phyloP scores from a whole-genome alignment of 2,888 invertebrate genomes.

The Eristalis arbustorum region DNA sequence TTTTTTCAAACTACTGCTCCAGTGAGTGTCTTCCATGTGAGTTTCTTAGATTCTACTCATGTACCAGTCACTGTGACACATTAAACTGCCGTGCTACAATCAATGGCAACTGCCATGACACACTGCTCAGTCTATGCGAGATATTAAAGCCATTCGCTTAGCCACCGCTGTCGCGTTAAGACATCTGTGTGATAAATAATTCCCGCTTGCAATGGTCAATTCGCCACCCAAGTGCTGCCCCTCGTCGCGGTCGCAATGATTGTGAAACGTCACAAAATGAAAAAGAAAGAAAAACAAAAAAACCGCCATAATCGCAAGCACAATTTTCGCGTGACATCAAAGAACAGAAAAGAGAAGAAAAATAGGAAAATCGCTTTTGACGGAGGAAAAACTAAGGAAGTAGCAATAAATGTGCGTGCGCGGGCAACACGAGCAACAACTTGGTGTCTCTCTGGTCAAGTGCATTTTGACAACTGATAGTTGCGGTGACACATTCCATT shows the following conservation, averaged over 20 bases:
- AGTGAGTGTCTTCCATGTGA: constrained; percentile 4
- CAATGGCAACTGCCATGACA: constrained; percentile 48
- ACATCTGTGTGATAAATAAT: constrained; percentile 38
- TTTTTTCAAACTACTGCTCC: not conserved
- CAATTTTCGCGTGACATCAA: constrained; percentile 38
- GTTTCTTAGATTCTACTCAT: constrained; percentile 59
- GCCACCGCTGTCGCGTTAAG: constrained; percentile 60
- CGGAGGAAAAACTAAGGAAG: not conserved
- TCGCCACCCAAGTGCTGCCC: constrained; percentile 23
- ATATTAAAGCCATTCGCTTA: constrained; percentile 60
- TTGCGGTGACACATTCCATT: constrained; percentile 32
- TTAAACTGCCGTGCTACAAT: constrained; percentile 28
- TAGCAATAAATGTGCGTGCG: constrained; percentile 44
- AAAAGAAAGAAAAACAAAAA: not conserved
- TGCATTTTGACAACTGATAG: constrained; percentile 46
- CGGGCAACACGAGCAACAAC: constrained; percentile 7
- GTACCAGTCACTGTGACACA: constrained; percentile 26
- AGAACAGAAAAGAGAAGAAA: constrained; percentile 10
- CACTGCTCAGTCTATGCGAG: constrained; percentile 41
- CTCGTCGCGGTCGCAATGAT: constrained; percentile 11
- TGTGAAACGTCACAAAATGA: constrained; percentile 24
- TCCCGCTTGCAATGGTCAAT: constrained; percentile 35
- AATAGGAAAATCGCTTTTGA: constrained; percentile 24
- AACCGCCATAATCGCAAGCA: too few relatives aligned
- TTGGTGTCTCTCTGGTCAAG: constrained; percentile 32